Conservation (phyloP, 37 sponge, comb jelly and placozoan genomes). For the Chondrosia reniformis region DNA sequence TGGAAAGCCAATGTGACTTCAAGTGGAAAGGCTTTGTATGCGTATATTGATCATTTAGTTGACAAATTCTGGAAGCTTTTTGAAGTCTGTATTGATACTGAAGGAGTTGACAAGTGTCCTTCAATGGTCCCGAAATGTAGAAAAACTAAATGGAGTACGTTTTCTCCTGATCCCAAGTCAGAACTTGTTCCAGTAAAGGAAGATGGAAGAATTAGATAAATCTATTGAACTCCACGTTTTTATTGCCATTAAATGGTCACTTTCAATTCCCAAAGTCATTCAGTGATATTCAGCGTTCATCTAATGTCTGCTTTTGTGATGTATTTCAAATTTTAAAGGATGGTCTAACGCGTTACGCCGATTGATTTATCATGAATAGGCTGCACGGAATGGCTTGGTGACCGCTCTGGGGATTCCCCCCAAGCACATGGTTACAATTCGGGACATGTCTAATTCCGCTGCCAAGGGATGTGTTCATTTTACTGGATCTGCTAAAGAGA, state of each 20-base stretch:
- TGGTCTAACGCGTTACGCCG: no score
- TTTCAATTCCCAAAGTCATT: no score
- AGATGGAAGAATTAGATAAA: slow-evolving; percentile 58
- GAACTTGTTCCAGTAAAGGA: slow-evolving; percentile 47
- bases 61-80: slow-evolving; percentile 37
- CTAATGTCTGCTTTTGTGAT: no score
- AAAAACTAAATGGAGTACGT: slow-evolving; percentile 62
- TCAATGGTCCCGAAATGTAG: slow-evolving; percentile 29
- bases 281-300: no score
- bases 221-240: no score
- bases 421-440: not conserved
- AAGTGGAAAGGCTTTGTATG: slow-evolving; percentile 32
- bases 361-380: no score
- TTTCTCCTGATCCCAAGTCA: slow-evolving; percentile 72
- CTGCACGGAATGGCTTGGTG: no score
- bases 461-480: slow-evolving; percentile 77
- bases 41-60: slow-evolving; percentile 60
- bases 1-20: slow-evolving; percentile 53
- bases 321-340: no score
- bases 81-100: slow-evolving; percentile 32
- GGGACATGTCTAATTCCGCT: not conserved
- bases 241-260: no score
- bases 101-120: not conserved
- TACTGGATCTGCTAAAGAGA: slow-evolving; percentile 32
- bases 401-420: slow-evolving; percentile 14